These are phyloP conservation scores for Euschistus heros DNA, from an alignment of 1,140 invertebrate genomes.

Conservation along the genomic window DNA sequence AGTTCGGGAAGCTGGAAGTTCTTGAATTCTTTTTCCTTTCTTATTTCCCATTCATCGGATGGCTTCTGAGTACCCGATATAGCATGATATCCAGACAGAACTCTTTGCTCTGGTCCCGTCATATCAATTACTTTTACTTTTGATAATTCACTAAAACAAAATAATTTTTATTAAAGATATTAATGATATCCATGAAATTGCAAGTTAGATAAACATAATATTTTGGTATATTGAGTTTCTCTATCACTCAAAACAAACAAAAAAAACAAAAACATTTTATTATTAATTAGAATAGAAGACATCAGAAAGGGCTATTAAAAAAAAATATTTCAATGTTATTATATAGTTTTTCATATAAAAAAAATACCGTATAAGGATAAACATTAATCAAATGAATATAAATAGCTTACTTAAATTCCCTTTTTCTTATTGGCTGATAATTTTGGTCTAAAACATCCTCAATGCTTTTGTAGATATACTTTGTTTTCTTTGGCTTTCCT, in stretches of 20 bases:
- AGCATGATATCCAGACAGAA: constrained; percentile 91
- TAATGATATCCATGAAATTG: no score
- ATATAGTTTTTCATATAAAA: no score
- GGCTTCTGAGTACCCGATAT: constrained; percentile 52
- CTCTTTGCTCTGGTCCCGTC: constrained; percentile 88
- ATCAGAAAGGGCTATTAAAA: no score
- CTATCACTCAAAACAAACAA: background rate
- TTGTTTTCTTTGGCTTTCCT: constrained; percentile 49
- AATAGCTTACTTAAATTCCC: constrained; percentile 32
- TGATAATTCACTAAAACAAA: constrained; percentile 44
- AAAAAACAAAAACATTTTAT: no score
- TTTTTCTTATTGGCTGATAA: constrained; percentile 40
- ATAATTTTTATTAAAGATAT: constrained; percentile 31
- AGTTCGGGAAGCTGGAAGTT: constrained; percentile 78
- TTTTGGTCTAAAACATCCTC: constrained; percentile 88
- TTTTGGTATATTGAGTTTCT: no score
- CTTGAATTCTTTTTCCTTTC: constrained; percentile 45
- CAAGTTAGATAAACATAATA: no score
- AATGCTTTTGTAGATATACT: constrained; percentile 79
- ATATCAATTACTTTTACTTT: constrained; percentile 98
- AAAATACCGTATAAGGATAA: no score
- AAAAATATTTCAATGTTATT: no score
- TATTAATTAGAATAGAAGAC: no score
- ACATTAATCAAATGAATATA: no score
- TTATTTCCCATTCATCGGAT: constrained; percentile 39